Conservation (phyloP, 2,113 vertebrate genomes). For the Lophius piscatorius region DNA sequence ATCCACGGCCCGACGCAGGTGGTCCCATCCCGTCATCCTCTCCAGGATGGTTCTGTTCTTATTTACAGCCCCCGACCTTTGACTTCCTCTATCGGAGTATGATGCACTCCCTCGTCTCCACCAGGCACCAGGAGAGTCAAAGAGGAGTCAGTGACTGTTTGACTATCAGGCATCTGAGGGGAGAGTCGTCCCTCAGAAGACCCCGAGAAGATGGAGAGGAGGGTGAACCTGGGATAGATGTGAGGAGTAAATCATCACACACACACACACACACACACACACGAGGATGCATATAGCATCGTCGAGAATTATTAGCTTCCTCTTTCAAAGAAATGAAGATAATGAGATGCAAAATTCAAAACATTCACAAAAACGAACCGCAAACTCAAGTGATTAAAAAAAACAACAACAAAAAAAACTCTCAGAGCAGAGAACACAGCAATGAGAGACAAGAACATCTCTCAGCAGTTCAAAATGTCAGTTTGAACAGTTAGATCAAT, state of each 20-base stretch:
- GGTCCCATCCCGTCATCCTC: constrained; percentile 23
- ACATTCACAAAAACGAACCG: no score
- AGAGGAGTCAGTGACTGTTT: constrained; percentile 41
- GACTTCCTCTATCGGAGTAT: constrained; percentile 39
- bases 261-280: constrained; percentile 27
- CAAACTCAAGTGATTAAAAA: no score
- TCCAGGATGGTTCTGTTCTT: constrained; percentile 43
- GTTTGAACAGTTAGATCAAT: no score
- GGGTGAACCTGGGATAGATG: not conserved
- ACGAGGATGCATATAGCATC: constrained; percentile 43
- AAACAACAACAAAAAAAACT: no score
- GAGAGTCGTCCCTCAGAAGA: not conserved
- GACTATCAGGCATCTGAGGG: constrained; percentile 19
- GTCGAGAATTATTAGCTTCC: no score
- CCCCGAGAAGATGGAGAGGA: not conserved
- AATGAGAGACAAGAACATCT: no score
- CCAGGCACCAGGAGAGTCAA: constrained; percentile 56
- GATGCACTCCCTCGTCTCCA: constrained; percentile 61
- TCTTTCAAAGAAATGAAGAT: no score
- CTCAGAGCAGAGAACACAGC: no score
- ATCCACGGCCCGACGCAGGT: not conserved
- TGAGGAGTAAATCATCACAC: constrained; percentile 17
- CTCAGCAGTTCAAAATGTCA: no score
- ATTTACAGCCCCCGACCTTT: constrained; percentile 61
- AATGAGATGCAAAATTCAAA: no score